Base-by-base conservation (phyloP, 2,113 vertebrate genomes). In the Tapirus terrestris region DNA sequence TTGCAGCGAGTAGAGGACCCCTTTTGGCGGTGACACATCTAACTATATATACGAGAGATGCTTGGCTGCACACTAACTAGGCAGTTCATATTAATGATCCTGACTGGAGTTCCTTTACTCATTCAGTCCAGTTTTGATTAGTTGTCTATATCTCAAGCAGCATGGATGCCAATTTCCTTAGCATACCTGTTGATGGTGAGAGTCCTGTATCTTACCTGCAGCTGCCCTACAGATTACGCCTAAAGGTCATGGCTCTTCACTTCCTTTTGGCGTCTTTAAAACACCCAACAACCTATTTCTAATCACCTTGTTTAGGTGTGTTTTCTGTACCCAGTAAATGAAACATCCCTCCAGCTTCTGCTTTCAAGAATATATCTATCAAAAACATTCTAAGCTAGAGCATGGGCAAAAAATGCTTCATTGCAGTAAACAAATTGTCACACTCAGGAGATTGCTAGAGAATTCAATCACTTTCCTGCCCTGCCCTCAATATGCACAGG, bases 201-300 rank as follows among this genome's bases (percentile, higher is more conserved):
- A 60, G 29, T 68, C 27, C 29, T n/a, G 8, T 13, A 17, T 51
- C 18, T 77, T 43, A 45, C 29, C 25, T 60, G 13, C 21, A 23
- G 20, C 33, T 14, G 1, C 17, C 27, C 76, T 25, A 11, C 1
- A 72, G 39, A 7, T 60, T 72, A 53, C 56, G 11, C n/a, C 33
- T 82, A 27, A 75, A 29, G 63, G 8, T 45, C 36, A 51, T 45
- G 25, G 23, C 9, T 84, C 63, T 21, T 86, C 25, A 25, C 18
- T 91, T 89, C 27, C 75, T 90, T 90, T 91, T 33, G 31, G 18
- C 43, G 5, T 75, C 51, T 80, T 91, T 68, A 94, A 92, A 94
- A 92, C n/a, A 56, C 61, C 87, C 82, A 76, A 67, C 20, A 73
- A 45, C 43, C 61, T 89, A 75, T 36, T 14, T 73, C 16, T 75